phyloP scores from a whole-genome alignment of 2,888 invertebrate genomes.

The Bursaphelenchus okinawaensis region DNA sequence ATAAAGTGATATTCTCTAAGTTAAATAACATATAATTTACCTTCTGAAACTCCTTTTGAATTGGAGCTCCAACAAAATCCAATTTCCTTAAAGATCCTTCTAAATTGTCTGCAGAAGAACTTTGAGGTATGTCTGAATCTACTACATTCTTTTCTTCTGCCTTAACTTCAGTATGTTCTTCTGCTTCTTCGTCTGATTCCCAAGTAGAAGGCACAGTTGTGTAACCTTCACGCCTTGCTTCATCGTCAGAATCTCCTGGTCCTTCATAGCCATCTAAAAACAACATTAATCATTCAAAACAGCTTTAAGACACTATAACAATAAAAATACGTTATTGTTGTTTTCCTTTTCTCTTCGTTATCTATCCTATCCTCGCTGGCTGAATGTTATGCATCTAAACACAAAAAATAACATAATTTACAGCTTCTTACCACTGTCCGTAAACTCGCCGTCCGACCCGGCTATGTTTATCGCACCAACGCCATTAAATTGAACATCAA shows the following conservation, averaged over 20 bases:
- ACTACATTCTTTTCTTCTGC: conserved; percentile 1
- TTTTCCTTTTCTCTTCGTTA: neutral
- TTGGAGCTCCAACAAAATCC: neutral
- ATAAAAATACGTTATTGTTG: neutral
- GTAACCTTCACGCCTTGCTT: conserved; percentile 20
- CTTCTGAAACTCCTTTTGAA: conserved; percentile 9
- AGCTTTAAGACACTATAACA: conserved; percentile 2
- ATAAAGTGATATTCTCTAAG: neutral
- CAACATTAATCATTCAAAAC: too few relatives aligned
- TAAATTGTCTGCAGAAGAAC: neutral
- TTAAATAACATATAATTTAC: neutral
- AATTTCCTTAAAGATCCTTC: neutral
- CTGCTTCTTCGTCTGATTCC: conserved; percentile 9
- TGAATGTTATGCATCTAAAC: neutral
- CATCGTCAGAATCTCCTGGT: conserved; percentile 24
- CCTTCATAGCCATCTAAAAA: conserved; percentile 27
- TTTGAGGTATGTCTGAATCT: neutral
- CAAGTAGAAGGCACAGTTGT: conserved; percentile 12
- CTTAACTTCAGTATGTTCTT: neutral
- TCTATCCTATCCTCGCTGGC: neutral
- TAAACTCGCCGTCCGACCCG: conserved; percentile 3
- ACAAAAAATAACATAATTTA: neutral
- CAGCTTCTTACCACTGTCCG: conserved; percentile 20
- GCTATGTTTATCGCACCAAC: conserved; percentile 33
- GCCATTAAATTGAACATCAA: conserved; percentile 35